phyloP scores from a whole-genome alignment of 2,113 vertebrate species.

The Amazona guildingii region DNA sequence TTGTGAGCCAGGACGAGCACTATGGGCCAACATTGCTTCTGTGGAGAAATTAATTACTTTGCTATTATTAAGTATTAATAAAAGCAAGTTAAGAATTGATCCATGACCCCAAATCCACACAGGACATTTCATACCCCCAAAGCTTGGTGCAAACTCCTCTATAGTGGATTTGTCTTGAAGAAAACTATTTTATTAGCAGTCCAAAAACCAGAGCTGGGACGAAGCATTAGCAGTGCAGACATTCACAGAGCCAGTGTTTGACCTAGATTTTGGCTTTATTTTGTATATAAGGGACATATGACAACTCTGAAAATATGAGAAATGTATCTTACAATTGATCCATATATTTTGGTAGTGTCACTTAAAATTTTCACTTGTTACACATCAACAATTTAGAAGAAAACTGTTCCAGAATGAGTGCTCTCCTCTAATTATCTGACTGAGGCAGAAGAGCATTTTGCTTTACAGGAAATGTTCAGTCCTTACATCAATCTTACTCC shows the following conservation, averaged over 20 bases:
- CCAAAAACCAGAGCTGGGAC: neutral
- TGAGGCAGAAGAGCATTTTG: neutral
- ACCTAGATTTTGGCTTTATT: neutral
- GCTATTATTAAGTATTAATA: neutral
- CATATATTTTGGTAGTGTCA: rapidly evolving
- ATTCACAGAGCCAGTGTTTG: neutral
- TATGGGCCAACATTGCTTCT: neutral
- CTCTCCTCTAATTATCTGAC: neutral
- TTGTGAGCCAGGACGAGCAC: neutral
- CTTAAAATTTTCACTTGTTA: neutral
- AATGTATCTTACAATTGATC: neutral
- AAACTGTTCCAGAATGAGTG: neutral
- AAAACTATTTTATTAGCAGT: neutral
- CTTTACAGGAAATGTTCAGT: neutral
- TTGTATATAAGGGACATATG: neutral
- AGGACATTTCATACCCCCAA: neutral
- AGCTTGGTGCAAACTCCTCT: neutral
- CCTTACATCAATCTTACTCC: neutral
- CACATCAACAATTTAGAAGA: neutral
- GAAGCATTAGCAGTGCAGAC: neutral
- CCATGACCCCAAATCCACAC: neutral
- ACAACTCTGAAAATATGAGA: neutral
- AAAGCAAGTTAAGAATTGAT: neutral
- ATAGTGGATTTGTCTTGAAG: neutral
- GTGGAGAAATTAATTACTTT: neutral